Evolutionary conservation across 1,140 invertebrate genomes (phyloP), one percentile per base, ranked within the genome.

Genomic region (Ephestia elutella): DNA sequence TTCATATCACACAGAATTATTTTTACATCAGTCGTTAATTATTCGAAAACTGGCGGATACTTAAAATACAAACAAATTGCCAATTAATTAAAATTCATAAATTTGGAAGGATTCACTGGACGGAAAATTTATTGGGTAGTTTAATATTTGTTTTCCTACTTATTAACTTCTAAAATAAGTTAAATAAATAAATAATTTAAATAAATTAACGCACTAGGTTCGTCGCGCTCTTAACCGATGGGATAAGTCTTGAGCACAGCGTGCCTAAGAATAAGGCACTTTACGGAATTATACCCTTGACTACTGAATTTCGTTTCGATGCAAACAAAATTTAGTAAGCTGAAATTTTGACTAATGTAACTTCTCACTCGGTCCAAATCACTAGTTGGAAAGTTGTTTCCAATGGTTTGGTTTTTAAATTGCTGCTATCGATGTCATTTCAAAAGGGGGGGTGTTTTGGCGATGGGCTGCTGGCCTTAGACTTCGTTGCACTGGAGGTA

Each of bases 401-500:
- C 57, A 58, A 58, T 58, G 38, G 38, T 44, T 44, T 44, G 38
- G 38, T 44, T 1, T 32, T 32, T 1, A 35, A 35, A 11, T 44
- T 44, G 38, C 5, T 44, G 38, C 15, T 44, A 17, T 44, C 38
- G 38, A 44, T 44, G 38, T 32, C 1, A 10, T 10, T 32, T 32
- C 30, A 32, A 32, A 32, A 44, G 38, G 2, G 38, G 38, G 15
- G 13, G 0, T 44, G 57, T 60, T 57, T 62, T 65, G 54, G 35
- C 65, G 56, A 56, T 58, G 54, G 60, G 38, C 21, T 57, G 30
- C 30, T 20, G 50, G 63, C 49, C 71, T 91, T 93, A 96, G 84
- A 96, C 93, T 89, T 96, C 94, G 84, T 96, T 96, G 83, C 96
- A 97, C 74, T 95, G 92, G 60, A 95, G 89, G 88, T 95, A 96